phyloP scores from a whole-genome alignment of 2,888 invertebrate genomes.

The Nebria salina region DNA sequence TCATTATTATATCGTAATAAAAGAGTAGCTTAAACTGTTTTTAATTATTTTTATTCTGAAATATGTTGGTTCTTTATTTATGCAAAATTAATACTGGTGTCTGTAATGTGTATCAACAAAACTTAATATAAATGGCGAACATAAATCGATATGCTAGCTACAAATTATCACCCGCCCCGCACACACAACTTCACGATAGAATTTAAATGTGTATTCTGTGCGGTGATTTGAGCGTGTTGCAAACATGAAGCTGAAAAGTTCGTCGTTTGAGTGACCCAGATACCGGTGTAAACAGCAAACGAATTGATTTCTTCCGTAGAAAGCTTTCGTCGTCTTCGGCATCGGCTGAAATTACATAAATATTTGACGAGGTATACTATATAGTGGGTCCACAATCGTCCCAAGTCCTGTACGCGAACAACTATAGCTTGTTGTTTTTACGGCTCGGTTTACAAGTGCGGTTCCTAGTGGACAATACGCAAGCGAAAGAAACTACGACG shows the following conservation, averaged over 20 bases:
- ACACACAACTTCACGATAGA: background rate
- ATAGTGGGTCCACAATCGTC: background rate
- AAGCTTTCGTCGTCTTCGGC: conserved; percentile 11
- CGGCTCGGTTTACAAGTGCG: conserved; percentile 6
- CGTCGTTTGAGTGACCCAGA: conserved; percentile 19
- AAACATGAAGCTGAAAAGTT: conserved; percentile 15
- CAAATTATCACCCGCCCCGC: background rate
- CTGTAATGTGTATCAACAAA: background rate
- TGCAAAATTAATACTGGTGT: background rate
- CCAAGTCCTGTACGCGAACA: conserved; percentile 3
- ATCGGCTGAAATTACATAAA: conserved; percentile 40
- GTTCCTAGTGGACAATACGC: background rate
- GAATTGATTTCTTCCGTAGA: conserved; percentile 34
- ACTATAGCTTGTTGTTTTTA: background rate
- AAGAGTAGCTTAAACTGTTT: too few relatives aligned
- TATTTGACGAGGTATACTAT: conserved; percentile 39
- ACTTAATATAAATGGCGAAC: background rate
- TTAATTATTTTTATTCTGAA: too few relatives aligned
- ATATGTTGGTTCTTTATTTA: too few relatives aligned
- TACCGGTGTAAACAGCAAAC: conserved; percentile 33
- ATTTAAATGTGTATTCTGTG: conserved; percentile 6
- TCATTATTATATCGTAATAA: too few relatives aligned
- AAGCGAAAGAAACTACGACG: background rate
- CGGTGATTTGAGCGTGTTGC: conserved; percentile 13
- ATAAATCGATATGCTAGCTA: background rate